Base-by-base conservation (phyloP, 2,797 vertebrate species). In the Pristis pectinata region DNA sequence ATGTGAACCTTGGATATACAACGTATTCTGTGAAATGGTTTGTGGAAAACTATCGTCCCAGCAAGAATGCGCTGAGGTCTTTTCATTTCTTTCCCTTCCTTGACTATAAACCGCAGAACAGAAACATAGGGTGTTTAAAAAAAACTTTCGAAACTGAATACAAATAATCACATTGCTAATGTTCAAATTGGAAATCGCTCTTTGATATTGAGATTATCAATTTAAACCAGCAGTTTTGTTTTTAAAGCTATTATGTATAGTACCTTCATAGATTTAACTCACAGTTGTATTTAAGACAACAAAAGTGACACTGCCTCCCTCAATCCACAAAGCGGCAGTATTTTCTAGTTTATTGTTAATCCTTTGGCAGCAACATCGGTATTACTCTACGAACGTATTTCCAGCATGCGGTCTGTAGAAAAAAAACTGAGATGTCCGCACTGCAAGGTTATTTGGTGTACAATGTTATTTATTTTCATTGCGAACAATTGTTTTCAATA, bases 311-410 rank as follows among this genome's bases (percentile, higher is more conserved):
- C 5, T 8, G 27, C 15, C 24, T 49, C 13, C 11, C 34, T 56
- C 24, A 70, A 53, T 49, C 70, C 92, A 94, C 92, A 53, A 44
- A 76, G 92, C 41, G 92, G 92, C 92, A 74, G 70, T 76, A 92
- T 76, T 94, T 70, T n/a, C 92, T 74, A 67, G 22, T 64, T 15
- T 30, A 72, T 72, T 72, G 24, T 4, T 72, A 72, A 72, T 30
- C 0, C 70, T 72, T 27, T 72, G 7, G 70, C 22, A 22, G 70
- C 22, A 27, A 27, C 24, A 19, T 17, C 49, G 13, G 4, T 8
- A 53, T 34, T n/a, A 27, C 44, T 19, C 30, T 19, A 15, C 11
- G 22, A 34, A 74, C 44, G 4, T 13, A 34, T 94, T 49, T 49
- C 44, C 67, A 67, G 22, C 22, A 24, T 70, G 59, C 41, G 27